Evolutionary conservation across 2,797 vertebrate species (phyloP).

Genomic region (Brachymystax lenok): DNA sequence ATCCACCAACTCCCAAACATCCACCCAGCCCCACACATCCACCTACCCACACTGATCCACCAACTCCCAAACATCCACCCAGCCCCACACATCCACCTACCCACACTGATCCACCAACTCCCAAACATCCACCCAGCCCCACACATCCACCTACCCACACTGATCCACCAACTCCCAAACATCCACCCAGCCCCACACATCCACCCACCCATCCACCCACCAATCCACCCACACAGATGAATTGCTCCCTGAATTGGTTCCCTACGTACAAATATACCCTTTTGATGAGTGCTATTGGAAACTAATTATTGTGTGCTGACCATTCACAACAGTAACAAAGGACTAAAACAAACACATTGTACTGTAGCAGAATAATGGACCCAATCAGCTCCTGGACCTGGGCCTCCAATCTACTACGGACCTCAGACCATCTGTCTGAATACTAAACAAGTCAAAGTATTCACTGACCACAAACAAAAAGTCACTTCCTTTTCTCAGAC

Average conservation of each 20-base stretch:
- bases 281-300: conserved; percentile 30
- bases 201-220: not conserved
- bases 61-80: too few relatives aligned
- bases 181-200: not conserved
- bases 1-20: too few relatives aligned
- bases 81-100: too few relatives aligned
- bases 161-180: too few relatives aligned
- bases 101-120: too few relatives aligned
- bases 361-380: not conserved
- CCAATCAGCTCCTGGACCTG: not conserved
- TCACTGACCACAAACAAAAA: not conserved
- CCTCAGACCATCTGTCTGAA: not conserved
- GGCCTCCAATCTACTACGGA: not conserved
- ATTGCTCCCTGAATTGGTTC: conserved; percentile 36
- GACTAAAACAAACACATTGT: conserved; percentile 15
- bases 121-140: too few relatives aligned
- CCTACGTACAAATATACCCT: conserved; percentile 26
- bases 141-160: too few relatives aligned
- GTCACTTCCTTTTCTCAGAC: not conserved
- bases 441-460: not conserved
- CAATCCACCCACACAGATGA: conserved; percentile 26
- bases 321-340: conserved; percentile 15
- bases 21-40: too few relatives aligned
- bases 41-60: too few relatives aligned
- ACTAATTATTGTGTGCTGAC: conserved; percentile 35